A percentile compares a stretch with the other conserved stretches of the same genome.
Evolutionary conservation across 1,140 invertebrate genomes (phyloP).

Genomic region (Leptinotarsa defecta): DNA sequence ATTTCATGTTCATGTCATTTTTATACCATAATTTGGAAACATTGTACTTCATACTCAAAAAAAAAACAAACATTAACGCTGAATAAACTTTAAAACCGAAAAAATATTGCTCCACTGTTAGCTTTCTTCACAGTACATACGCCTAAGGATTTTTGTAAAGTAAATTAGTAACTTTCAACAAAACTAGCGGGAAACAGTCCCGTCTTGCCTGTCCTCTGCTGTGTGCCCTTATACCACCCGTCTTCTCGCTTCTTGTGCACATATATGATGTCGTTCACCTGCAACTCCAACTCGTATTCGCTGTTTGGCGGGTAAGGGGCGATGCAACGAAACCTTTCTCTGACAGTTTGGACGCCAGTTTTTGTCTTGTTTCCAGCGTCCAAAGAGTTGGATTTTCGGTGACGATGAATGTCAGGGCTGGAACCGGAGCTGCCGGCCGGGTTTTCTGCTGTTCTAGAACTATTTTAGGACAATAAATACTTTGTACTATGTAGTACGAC

Average conservation of each 20-base stretch:
- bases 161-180: slow-evolving; percentile 69
- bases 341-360: slow-evolving; percentile 60
- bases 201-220: slow-evolving; percentile 85
- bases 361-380: slow-evolving; percentile 67
- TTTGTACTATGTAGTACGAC: not conserved
- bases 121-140: too few species aligned
- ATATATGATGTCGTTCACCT: slow-evolving; percentile 88
- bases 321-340: slow-evolving; percentile 84
- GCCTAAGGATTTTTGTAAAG: too few species aligned
- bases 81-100: too few species aligned
- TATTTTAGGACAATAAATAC: not conserved
- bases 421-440: slow-evolving; percentile 47
- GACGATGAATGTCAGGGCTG: slow-evolving; percentile 59
- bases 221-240: slow-evolving; percentile 94
- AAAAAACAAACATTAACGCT: too few species aligned
- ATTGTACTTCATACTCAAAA: too few species aligned
- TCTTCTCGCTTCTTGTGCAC: slow-evolving; percentile 92
- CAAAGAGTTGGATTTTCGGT: slow-evolving; percentile 80
- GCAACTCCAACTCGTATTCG: slow-evolving; percentile 87
- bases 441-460: slow-evolving; percentile 44
- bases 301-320: slow-evolving; percentile 94
- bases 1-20: too few species aligned
- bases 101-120: too few species aligned
- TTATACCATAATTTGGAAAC: too few species aligned
- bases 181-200: slow-evolving; percentile 94